Evolutionary conservation across 1,140 invertebrate genomes (phyloP), one percentile per base, ranked within the genome.

Genomic region (Polypedilum pembai): DNA sequence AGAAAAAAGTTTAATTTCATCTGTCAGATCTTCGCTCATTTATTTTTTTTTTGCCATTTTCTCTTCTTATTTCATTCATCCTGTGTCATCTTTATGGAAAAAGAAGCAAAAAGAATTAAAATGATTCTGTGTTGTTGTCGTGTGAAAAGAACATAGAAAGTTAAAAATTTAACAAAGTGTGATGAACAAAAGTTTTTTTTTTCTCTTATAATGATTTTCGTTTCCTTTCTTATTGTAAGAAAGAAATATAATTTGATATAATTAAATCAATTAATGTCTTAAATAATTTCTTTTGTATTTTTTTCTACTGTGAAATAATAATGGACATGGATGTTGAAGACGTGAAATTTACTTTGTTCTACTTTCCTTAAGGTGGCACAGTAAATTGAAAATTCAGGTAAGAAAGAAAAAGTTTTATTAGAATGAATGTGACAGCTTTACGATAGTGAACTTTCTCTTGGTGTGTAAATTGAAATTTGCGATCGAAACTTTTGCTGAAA

Each of bases 241-340:
- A 12, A 12, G 45, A 56, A 56, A 56, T 12, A 56, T n/a, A 56
- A 20, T 69, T 69, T 18, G 65, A 69, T 69, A 18, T 18, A 69
- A 69, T 69, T 69, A 69, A 69, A 69, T 69, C 65, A 69, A 69
- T 69, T 69, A 69, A 69, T 69, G 65, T 69, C 65, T 8, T 20
- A 69, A 69, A 69, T 69, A 69, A 69, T 69, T 69, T 69, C 20
- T 69, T 18, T 56, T 56, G 12, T 56, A 56, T n/a, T 45, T 45
- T 8, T 4, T 45, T 2, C 2, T 3, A 45, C 41, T 56, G 8
- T 56, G 12, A 15, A 33, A 33, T 33, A 33, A 33, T 33, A 33
- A 33, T 33, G 24, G 24, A 33, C n/a, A n/a, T n/a, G n/a, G 15
- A 45, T 45, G 2, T 10, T 45, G 2, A 45, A n/a, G n/a, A n/a